phyloP scores from a whole-genome alignment of 2,113 vertebrate species.

The Ceyx cyanopectus region DNA sequence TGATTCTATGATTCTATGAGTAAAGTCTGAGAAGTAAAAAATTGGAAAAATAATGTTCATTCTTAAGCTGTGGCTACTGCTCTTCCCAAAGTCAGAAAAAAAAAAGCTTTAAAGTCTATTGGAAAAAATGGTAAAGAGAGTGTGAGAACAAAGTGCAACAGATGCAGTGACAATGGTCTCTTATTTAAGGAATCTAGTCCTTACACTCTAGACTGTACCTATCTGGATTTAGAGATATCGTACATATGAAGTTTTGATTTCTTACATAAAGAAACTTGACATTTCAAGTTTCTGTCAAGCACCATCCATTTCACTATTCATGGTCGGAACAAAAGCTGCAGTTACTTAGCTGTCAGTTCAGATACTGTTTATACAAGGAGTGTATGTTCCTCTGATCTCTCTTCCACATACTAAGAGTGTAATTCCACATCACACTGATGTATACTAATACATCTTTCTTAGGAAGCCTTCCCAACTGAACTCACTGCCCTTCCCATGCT shows the following conservation, averaged over 20 bases:
- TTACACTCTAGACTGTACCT: background rate
- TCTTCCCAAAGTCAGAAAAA: background rate
- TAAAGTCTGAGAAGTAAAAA: background rate
- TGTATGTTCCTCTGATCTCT: background rate
- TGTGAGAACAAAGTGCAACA: background rate
- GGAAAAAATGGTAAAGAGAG: background rate
- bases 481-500: background rate
- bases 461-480: background rate
- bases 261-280: background rate
- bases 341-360: background rate
- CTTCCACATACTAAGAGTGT: background rate
- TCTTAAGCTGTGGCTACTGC: background rate
- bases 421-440: background rate
- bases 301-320: background rate
- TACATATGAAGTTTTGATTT: background rate
- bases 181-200: background rate
- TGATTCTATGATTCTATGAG: background rate
- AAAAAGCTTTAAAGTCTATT: background rate
- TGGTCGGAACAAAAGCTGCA: background rate
- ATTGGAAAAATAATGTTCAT: background rate
- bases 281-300: background rate
- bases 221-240: background rate
- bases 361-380: background rate
- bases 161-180: background rate
- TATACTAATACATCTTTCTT: background rate